A percentile compares a stretch with the other conserved stretches of the same genome.
Conservation (phyloP, 2,888 invertebrate species). For the Plebejus melissa region DNA sequence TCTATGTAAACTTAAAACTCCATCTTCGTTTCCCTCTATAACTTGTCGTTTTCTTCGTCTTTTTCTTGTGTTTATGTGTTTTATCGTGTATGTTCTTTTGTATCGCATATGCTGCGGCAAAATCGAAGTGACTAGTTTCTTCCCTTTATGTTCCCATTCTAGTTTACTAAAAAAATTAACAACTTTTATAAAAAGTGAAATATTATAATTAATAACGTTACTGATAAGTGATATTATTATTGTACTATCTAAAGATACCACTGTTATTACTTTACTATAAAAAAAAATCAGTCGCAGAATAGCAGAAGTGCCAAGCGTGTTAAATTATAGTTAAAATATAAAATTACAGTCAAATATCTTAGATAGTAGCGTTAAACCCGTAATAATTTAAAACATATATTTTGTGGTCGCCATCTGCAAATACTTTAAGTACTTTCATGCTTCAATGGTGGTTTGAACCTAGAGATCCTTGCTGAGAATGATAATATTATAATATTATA, state of each 20-base stretch:
- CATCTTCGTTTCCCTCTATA: constrained; percentile 67
- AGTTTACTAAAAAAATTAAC: constrained; percentile 50
- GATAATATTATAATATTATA: background rate
- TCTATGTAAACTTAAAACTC: constrained; percentile 79
- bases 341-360: no score
- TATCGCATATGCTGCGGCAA: constrained; percentile 61
- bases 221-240: no score
- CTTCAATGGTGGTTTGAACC: background rate
- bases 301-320: no score
- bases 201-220: no score
- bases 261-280: no score
- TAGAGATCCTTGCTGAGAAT: background rate
- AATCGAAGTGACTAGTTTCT: constrained; percentile 56
- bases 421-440: background rate
- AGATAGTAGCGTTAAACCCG: no score
- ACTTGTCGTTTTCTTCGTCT: constrained; percentile 60
- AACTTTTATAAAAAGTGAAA: background rate
- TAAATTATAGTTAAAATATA: no score
- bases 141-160: constrained; percentile 73
- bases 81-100: constrained; percentile 48
- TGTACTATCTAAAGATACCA: no score
- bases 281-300: no score
- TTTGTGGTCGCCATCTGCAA: background rate
- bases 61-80: constrained; percentile 41
- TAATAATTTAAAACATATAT: no score